These are phyloP conservation scores for Lepidostoma basale DNA, from an alignment of 1,140 invertebrate species.

Conservation along the genomic window DNA sequence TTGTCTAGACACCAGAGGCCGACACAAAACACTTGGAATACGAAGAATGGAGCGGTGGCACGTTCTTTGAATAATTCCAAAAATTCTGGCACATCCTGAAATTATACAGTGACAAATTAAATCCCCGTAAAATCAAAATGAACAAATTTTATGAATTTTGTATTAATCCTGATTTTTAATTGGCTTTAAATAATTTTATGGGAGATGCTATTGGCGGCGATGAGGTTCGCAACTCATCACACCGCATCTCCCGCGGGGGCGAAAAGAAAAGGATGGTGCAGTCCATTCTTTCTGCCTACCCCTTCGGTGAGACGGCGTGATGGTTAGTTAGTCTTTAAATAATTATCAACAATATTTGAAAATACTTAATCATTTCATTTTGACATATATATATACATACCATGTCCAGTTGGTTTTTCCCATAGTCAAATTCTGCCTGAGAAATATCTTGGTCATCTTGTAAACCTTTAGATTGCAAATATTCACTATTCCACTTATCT, in stretches of 20 bases:
- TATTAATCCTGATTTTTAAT: too few species aligned
- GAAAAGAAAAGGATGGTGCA: too few species aligned
- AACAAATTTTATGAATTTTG: too few species aligned
- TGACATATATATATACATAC: constrained; percentile 46
- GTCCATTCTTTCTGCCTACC: too few species aligned
- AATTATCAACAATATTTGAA: neutral
- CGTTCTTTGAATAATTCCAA: constrained; percentile 95
- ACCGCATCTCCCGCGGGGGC: too few species aligned
- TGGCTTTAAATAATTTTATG: too few species aligned
- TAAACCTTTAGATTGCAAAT: constrained; percentile 88
- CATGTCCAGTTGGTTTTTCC: constrained; percentile 85
- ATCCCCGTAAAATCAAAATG: too few species aligned
- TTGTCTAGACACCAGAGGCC: constrained; percentile 98
- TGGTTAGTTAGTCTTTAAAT: neutral
- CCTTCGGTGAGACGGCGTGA: too few species aligned
- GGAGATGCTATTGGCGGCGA: too few species aligned
- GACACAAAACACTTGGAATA: constrained; percentile 95
- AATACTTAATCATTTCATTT: neutral
- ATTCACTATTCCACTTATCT: constrained; percentile 72
- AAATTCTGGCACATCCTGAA: constrained; percentile 93
- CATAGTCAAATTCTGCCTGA: constrained; percentile 80
- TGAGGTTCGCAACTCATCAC: too few species aligned
- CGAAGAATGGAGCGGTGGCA: constrained; percentile 98
- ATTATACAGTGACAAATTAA: too few species aligned
- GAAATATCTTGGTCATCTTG: constrained; percentile 79